Evolutionary conservation across 1,140 invertebrate species (phyloP).

Genomic region (Leptinotarsa defecta): DNA sequence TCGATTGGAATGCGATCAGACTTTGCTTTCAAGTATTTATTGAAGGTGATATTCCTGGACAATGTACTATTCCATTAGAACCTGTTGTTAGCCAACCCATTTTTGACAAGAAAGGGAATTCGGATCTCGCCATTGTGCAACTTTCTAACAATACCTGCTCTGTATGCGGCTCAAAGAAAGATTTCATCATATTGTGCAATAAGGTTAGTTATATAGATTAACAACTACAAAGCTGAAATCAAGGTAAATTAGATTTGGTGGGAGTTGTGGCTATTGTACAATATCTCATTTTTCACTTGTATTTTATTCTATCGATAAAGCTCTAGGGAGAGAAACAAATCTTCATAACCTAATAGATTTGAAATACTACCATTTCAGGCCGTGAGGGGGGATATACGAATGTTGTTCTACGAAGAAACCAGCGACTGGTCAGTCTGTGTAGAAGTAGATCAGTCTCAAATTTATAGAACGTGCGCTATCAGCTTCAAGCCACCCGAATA

Average conservation of each 20-base stretch:
- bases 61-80: conserved; percentile 79
- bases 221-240: no score
- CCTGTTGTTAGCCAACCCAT: conserved; percentile 91
- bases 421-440: conserved; percentile 85
- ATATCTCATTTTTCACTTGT: no score
- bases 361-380: conserved; percentile 58
- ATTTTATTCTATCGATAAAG: no score
- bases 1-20: conserved; percentile 91
- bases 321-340: no score
- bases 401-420: conserved; percentile 86
- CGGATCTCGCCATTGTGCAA: conserved; percentile 87
- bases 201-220: conserved; percentile 64
- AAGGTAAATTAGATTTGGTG: no score
- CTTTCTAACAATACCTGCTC: conserved; percentile 82
- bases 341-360: no score
- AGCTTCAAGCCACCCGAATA: conserved; percentile 83
- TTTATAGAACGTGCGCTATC: conserved; percentile 93
- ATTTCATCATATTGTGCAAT: conserved; percentile 92
- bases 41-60: conserved; percentile 71
- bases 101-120: conserved; percentile 96
- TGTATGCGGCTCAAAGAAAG: conserved; percentile 81
- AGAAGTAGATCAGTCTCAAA: conserved; percentile 85
- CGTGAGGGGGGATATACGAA: conserved; percentile 86
- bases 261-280: no score
- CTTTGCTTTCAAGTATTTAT: conserved; percentile 96